A percentile compares a stretch with the other conserved stretches of the same genome.
phyloP scores from a whole-genome alignment of 2,113 vertebrate species.

The Macquaria australasica region DNA sequence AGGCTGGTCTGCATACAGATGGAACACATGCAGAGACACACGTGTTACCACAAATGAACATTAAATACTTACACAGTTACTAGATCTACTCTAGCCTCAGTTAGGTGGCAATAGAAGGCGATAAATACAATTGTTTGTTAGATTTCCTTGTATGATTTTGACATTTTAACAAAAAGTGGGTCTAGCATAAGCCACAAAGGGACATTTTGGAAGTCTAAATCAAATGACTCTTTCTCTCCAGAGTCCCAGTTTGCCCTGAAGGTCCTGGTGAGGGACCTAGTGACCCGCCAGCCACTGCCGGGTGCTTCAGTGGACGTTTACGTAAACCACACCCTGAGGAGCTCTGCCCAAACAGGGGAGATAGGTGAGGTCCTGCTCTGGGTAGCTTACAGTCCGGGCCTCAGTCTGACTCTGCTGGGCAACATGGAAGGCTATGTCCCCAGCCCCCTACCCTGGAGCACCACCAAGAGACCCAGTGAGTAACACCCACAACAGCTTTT shows the following conservation, averaged over 20 bases:
- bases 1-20: conserved; percentile 18
- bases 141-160: neutral
- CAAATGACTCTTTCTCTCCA: conserved; percentile 57
- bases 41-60: neutral
- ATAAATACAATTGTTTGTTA: neutral
- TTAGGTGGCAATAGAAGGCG: neutral
- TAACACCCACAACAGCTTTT: neutral
- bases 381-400: conserved; percentile 86
- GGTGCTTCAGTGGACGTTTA: conserved; percentile 90
- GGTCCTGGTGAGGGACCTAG: conserved; percentile 91
- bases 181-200: neutral
- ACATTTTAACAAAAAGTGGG: neutral
- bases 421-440: conserved; percentile 91
- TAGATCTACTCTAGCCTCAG: neutral
- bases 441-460: conserved; percentile 92
- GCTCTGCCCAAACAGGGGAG: conserved; percentile 84
- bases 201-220: neutral
- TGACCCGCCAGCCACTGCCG: conserved; percentile 88
- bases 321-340: conserved; percentile 89
- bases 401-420: conserved; percentile 89
- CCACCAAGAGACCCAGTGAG: conserved; percentile 92
- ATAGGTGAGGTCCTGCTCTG: conserved; percentile 89
- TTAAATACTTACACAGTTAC: neutral
- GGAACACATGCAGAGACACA: conserved; percentile 4
- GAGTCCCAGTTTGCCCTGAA: conserved; percentile 89